Evolutionary conservation across 2,888 invertebrate species (phyloP), one percentile per base, ranked within the genome.

Genomic region (Andricus quercusramuli): DNA sequence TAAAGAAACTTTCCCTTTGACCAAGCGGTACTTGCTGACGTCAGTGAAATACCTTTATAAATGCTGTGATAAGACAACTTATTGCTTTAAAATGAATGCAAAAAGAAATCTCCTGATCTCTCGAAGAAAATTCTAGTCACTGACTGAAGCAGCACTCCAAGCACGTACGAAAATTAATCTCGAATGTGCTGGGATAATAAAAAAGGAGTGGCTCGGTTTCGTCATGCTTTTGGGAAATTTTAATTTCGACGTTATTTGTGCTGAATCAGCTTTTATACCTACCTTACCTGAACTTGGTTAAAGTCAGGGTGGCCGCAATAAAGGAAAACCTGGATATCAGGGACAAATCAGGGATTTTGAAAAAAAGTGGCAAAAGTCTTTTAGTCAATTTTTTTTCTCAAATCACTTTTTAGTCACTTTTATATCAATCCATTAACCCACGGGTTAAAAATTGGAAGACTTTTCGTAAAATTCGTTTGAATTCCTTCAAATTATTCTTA

Each of bases 141-240:
- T n/a, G 32, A 74, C 56, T 56, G 9, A 29, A 51, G 22, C n/a
- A 4, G 74, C 51, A 74, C 32, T 51, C 74, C n/a, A 74, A 56
- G 56, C 74, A 74, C 74, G 74, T 74, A 74, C 74, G 56, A 37
- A 74, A 74, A 74, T 74, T 74, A 74, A 74, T 74, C 74, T 74
- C 32, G 56, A 56, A 59, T 59, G 74, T 74, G 56, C 32, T 22
- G 29, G 74, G 56, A 74, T 32, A 32, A 59, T 74, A 74, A 74
- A 56, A 74, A 74, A 74, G 74, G 74, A 74, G 74, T n/a, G 56
- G 51, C 74, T 74, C n/a, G 56, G 13, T 37, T 74, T 56, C 32
- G 32, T 74, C 56, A 74, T 74, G n/a, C 51, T 32, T 68, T 51
- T 74, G 74, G 56, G 56, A 74, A 74, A 56, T 74, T 74, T 74